Conservation (phyloP, 1,140 invertebrate species). For the Scaptomyza graminum region DNA sequence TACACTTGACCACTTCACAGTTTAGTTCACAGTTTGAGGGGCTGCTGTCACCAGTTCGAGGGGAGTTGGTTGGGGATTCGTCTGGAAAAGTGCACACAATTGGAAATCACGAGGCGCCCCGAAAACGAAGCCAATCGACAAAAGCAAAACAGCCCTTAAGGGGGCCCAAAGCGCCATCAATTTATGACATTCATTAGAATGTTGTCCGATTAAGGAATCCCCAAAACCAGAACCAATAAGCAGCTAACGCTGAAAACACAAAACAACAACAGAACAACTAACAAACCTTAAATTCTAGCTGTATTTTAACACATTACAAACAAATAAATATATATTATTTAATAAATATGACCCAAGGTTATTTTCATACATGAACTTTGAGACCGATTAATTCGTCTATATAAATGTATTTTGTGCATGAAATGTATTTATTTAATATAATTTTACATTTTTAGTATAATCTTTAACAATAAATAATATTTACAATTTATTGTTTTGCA, state of each 20-base stretch:
- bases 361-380: no score
- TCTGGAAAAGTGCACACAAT: conserved; percentile 45
- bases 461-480: no score
- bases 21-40: neutral
- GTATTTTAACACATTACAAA: no score
- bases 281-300: no score
- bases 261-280: conserved; percentile 1
- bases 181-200: conserved; percentile 84
- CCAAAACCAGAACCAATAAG: conserved; percentile 47
- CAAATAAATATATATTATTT: no score
- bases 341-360: no score
- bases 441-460: no score
- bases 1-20: conserved; percentile 80
- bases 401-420: no score
- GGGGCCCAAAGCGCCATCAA: conserved; percentile 65
- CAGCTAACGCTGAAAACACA: conserved; percentile 66
- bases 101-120: conserved; percentile 64
- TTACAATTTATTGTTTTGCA: no score
- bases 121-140: conserved; percentile 60
- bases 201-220: conserved; percentile 81
- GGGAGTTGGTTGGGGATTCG: conserved; percentile 2
- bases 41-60: conserved; percentile 35
- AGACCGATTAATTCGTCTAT: no score
- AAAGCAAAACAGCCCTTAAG: conserved; percentile 22
- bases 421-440: no score